Percentiles rank a stretch among this genome's conserved stretches.
Evolutionary conservation across 2,888 invertebrate genomes (phyloP).

Genomic region (Drosophila melanocephala): DNA sequence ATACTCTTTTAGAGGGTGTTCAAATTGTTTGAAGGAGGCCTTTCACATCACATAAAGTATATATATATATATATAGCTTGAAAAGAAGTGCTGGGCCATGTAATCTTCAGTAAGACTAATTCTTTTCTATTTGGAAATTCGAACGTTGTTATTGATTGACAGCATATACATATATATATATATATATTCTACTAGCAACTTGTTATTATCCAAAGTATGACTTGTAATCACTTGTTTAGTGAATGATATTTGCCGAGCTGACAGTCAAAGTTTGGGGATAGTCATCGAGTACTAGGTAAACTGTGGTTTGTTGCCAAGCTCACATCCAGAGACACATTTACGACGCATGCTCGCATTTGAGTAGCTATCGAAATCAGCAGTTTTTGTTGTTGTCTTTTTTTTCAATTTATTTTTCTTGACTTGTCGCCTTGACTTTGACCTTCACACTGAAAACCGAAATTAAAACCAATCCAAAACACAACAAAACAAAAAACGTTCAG

Average conservation of each 20-base stretch:
- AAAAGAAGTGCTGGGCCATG: neutral
- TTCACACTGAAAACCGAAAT: slow-evolving; percentile 72
- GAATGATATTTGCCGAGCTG: neutral
- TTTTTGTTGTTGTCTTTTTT: slow-evolving; percentile 11
- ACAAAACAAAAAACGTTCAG: slow-evolving; percentile 20
- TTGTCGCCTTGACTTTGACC: slow-evolving; percentile 66
- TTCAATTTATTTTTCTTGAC: slow-evolving; percentile 12
- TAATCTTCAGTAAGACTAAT: neutral
- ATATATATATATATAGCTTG: neutral
- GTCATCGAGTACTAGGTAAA: slow-evolving; percentile 11
- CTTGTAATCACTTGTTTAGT: neutral
- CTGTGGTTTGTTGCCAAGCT: neutral
- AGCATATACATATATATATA: no score
- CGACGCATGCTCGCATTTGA: slow-evolving; percentile 11
- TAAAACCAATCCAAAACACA: slow-evolving; percentile 57
- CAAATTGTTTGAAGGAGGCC: neutral
- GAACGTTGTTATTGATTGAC: neutral
- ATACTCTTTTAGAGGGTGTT: fast-evolving
- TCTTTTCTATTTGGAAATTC: neutral
- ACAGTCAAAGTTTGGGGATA: neutral
- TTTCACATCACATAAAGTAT: neutral
- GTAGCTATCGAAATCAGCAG: slow-evolving; percentile 41
- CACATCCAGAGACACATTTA: slow-evolving; percentile 7
- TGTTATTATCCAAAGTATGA: neutral
- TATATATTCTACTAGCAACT: neutral